These are phyloP conservation scores for Anneissia japonica DNA, from an alignment of 35 echinoderm and acorn worm genomes.

Conservation along the genomic window DNA sequence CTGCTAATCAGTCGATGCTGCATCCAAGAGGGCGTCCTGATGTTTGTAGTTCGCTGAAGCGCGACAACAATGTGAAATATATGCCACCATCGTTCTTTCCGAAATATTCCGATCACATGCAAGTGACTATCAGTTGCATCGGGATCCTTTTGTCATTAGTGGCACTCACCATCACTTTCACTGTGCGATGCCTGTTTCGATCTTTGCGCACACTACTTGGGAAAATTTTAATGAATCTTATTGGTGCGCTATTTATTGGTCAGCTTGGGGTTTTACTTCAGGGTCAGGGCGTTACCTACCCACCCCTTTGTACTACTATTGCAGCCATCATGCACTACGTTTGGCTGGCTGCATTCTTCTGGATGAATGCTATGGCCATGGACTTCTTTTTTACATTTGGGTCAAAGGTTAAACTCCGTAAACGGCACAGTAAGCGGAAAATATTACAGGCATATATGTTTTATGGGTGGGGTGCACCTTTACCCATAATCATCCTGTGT, in stretches of 20 bases:
- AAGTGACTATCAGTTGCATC: not conserved
- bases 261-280: not conserved
- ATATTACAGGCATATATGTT: slow-evolving; percentile 6
- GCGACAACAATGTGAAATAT: not conserved
- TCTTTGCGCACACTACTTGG: not conserved
- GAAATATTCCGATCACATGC: not conserved
- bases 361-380: slow-evolving; percentile 16
- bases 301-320: not conserved
- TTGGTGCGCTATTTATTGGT: not conserved
- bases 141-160: not conserved
- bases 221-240: slow-evolving; percentile 4
- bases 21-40: not conserved
- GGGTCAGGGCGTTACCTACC: not conserved
- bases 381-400: slow-evolving; percentile 1
- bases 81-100: not conserved
- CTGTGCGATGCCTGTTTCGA: not conserved
- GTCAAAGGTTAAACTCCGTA: not conserved
- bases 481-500: not conserved
- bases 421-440: not conserved
- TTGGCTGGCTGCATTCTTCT: slow-evolving; percentile 1
- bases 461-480: slow-evolving; percentile 4
- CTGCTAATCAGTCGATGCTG: not conserved
- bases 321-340: not conserved
- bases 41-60: not conserved
- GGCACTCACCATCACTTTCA: not conserved